These are phyloP conservation scores for Ctenosaura bakeri DNA, from an alignment of 2,797 vertebrate genomes.

Conservation along the genomic window DNA sequence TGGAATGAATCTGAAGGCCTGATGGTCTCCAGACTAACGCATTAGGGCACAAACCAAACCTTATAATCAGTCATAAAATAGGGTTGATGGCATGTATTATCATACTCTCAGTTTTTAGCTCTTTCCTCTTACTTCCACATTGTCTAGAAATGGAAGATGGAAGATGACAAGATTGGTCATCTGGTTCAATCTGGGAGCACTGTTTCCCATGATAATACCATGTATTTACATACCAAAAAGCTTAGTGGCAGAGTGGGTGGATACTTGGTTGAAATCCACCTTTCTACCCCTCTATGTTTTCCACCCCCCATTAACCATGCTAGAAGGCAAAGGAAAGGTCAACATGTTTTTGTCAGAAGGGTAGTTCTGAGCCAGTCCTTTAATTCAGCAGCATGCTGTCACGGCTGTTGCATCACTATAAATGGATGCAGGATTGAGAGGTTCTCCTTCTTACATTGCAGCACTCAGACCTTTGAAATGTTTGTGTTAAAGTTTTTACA, in stretches of 20 bases:
- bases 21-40: background rate
- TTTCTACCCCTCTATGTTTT: too few relatives aligned
- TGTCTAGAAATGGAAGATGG: background rate
- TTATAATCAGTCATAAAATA: background rate
- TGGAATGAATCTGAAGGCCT: conserved; percentile 45
- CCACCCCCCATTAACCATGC: too few relatives aligned
- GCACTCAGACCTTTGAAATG: background rate
- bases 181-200: background rate
- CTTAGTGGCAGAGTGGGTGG: background rate
- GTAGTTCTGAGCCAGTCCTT: background rate
- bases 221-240: background rate
- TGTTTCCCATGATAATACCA: too few relatives aligned
- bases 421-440: background rate
- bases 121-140: background rate
- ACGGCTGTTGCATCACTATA: background rate
- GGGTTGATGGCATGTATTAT: background rate
- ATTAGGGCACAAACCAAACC: background rate
- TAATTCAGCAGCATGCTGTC: background rate
- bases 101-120: background rate
- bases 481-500: background rate
- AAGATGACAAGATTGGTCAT: background rate
- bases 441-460: background rate
- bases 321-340: too few relatives aligned
- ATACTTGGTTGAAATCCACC: too few relatives aligned
- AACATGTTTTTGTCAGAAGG: too few relatives aligned